Evolutionary conservation across 2,113 vertebrate genomes (phyloP).

Genomic region (Prunella fulvescens): DNA sequence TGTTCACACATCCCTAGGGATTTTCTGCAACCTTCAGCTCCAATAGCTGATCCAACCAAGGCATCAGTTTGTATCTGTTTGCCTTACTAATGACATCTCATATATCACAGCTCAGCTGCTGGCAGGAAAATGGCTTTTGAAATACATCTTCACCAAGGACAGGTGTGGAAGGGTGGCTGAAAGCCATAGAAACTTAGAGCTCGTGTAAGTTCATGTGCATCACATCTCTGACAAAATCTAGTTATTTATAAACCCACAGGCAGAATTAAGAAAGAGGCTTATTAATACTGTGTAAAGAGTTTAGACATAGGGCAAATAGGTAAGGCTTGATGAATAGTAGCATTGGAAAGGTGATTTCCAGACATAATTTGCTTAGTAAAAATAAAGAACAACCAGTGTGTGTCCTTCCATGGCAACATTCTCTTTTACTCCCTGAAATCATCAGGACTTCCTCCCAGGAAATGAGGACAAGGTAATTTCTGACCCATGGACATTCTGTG

Average conservation of each 20-base stretch:
- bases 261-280: background rate
- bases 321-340: background rate
- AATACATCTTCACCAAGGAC: background rate
- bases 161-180: background rate
- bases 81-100: background rate
- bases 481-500: background rate
- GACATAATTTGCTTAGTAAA: background rate
- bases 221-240: background rate
- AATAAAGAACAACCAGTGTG: background rate
- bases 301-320: background rate
- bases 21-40: background rate
- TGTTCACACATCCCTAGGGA: background rate
- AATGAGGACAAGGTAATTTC: background rate
- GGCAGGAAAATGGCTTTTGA: background rate
- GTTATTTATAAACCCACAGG: background rate
- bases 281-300: background rate
- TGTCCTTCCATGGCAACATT: background rate
- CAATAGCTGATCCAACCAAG: background rate
- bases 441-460: background rate
- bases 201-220: background rate
- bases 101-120: background rate
- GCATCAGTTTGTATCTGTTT: background rate
- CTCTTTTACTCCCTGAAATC: background rate
- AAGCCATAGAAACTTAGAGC: background rate
- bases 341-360: background rate